Evolutionary conservation across 2,113 vertebrate genomes (phyloP), one percentile per base, ranked within the genome.

Genomic region (Halichoeres trimaculatus): DNA sequence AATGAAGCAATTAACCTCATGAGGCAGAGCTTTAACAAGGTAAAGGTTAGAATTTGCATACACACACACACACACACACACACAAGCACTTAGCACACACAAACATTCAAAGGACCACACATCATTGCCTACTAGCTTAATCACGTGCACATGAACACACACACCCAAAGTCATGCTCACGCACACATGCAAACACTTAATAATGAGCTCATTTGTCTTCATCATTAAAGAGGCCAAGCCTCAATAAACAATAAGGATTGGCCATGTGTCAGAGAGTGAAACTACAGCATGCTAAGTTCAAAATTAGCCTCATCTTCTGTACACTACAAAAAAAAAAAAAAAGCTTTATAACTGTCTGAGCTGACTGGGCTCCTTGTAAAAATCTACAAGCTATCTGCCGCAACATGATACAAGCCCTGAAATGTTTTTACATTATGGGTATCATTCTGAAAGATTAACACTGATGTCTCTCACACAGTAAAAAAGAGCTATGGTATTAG

Each of bases 201-300:
- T 89, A 88, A 88, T 83, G 80, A 91, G 66, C 74, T 84, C 50
- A 68, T 91, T 89, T 81, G 78, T 89, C 87, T 87, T 85, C 88
- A 88, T 91, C 75, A 88, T 85, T 88, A 85, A 83, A 78, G 51
- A 81, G 76, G 74, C 74, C 54, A 81, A 38, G 69, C 77, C 48
- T 84, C 82, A 76, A 61, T 87, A 63, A 82, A 80, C 63, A 78
- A 45, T 41, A 45, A 47, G 56, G 40, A 65, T 3, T 70, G 53
- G 40, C 36, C 75, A 41, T 62, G 62, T 60, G 65, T 71, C 34
- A 74, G 61, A 22, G 74, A 75, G 26, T 16, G 58, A 72, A 40
- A 48, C 50, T 41, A 20, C 65, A 70, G n/a, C 45, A 52, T 75
- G 68, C 76, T 53, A 57, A 35, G 26, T 80, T 70, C 68, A 80